Base-by-base conservation (phyloP, 1,140 invertebrate species). In the Anoplolepis gracilipes region DNA sequence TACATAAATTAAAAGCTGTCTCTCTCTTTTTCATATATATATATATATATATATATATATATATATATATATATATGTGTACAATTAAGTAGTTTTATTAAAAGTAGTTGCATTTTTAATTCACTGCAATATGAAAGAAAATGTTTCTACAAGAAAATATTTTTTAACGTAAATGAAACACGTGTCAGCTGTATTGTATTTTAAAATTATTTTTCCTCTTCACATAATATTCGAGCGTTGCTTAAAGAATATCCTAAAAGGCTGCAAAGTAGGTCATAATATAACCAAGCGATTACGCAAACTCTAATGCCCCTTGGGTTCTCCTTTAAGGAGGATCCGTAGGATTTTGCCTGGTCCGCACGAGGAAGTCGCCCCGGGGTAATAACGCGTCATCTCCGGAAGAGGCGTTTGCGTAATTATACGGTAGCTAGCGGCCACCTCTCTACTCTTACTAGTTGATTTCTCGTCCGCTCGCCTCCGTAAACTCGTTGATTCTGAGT, bases 331-430 rank as follows among this genome's bases (percentile, higher is more conserved):
- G 57, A 90, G 89, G 90, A 79, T 88, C 87, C 88, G 46, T 73
- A 88, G 90, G 90, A 92, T 93, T 93, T 92, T 78, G 90, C 84
- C 87, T 88, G 88, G 77, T 67, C 85, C 81, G 84, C 85, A 89
- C 88, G 87, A 92, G 91, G 91, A 93, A 92, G 91, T 88, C 84
- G 89, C 88, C 85, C 84, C 70, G 67, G 64, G 91, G 88, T 90
- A 90, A 92, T 91, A 90, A 92, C 88, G 90, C 89, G 89, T 92
- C 86, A 90, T 92, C 88, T 90, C 90, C 79, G 78, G 76, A 88
- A 85, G 88, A 91, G 90, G 92, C 88, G 89, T 87, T 88, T 75
- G 91, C 90, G 93, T 95, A 94, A 95, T 95, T 95, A 94, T 94
- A 95, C 93, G 92, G 94, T 94, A 94, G 94, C 93, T 92, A 90